A percentile compares a stretch with the other conserved stretches of the same genome.
Conservation (phyloP, 1,140 invertebrate genomes). For the Pseudoatta argentina region DNA sequence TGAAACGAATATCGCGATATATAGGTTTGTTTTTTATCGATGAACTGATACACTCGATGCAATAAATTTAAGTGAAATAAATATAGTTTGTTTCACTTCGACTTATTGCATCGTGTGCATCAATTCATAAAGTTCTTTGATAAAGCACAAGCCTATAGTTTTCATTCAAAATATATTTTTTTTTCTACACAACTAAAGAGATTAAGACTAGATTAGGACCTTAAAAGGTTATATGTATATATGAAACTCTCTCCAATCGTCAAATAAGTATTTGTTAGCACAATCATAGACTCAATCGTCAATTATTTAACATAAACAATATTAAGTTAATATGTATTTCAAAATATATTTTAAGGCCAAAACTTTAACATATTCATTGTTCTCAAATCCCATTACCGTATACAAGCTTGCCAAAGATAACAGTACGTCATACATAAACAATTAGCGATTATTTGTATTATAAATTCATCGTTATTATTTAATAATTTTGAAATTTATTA, state of each 20-base stretch:
- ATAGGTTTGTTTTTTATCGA: not conserved
- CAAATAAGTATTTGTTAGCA: constrained; percentile 2
- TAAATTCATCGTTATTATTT: not conserved
- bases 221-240: constrained; percentile 33
- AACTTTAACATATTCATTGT: constrained; percentile 14
- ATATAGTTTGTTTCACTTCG: no score
- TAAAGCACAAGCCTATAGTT: no score
- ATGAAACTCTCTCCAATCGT: constrained; percentile 1
- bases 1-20: not conserved
- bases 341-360: constrained; percentile 9
- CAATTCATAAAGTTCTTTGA: no score
- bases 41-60: no score
- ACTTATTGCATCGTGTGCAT: no score
- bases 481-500: constrained; percentile 6
- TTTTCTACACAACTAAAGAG: not conserved
- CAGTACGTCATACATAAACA: not conserved
- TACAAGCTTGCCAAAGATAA: constrained; percentile 18
- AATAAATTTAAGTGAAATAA: no score
- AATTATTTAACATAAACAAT: constrained; percentile 25
- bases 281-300: constrained; percentile 17
- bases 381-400: constrained; percentile 9
- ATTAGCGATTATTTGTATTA: constrained; percentile 5
- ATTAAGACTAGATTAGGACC: constrained; percentile 55
- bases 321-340: constrained; percentile 1
- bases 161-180: not conserved